These are phyloP conservation scores for Heliconius melpomene DNA, from an alignment of 1,140 invertebrate species.

Conservation along the genomic window DNA sequence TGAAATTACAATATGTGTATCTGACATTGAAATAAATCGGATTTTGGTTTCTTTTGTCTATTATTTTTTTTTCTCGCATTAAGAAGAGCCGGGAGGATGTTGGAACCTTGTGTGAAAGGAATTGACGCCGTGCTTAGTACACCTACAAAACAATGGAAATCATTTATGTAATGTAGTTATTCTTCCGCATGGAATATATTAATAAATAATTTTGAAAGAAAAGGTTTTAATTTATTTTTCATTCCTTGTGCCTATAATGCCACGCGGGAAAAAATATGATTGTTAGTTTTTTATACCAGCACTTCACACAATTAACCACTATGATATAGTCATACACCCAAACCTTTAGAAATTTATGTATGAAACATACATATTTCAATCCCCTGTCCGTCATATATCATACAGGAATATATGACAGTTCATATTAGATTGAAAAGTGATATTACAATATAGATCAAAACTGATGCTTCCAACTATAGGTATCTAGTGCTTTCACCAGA, in stretches of 20 bases:
- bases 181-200: too few species aligned
- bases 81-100: too few species aligned
- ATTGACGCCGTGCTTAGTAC: too few species aligned
- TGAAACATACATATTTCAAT: background rate
- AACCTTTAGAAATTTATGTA: background rate
- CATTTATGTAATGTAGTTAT: too few species aligned
- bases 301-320: too few species aligned
- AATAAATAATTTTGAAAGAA: too few species aligned
- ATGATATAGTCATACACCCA: background rate
- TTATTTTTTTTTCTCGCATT: background rate
- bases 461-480: conserved; percentile 1
- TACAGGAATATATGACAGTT: background rate
- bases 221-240: too few species aligned
- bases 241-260: too few species aligned
- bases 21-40: conserved; percentile 5
- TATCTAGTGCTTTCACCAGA: background rate
- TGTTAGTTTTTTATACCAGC: too few species aligned
- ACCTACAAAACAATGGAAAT: too few species aligned
- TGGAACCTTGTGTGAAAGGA: too few species aligned
- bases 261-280: too few species aligned
- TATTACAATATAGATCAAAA: conserved; percentile 6
- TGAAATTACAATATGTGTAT: conserved; percentile 4
- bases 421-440: conserved; percentile 7
- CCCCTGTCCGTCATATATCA: background rate
- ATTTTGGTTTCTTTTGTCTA: background rate